Percentiles rank a stretch among this genome's conserved stretches.
Evolutionary conservation across 2,888 invertebrate genomes (phyloP).

Genomic region (Drosophila meridiana): DNA sequence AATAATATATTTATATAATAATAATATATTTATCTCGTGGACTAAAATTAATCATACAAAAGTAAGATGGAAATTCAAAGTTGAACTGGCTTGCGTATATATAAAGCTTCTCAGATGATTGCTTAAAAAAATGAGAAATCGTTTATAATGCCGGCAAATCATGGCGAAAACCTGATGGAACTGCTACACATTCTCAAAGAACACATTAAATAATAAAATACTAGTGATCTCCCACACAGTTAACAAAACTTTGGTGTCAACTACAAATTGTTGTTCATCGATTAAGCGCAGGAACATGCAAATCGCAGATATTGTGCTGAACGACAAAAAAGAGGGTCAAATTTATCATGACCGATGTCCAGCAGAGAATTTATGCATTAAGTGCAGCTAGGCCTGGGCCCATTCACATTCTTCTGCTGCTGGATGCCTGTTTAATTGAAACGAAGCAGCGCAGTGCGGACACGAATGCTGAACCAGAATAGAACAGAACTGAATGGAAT

Average conservation of each 20-base stretch:
- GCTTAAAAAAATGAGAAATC: too few relatives aligned
- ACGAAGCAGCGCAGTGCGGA: constrained; percentile 56
- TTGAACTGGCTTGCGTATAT: too few relatives aligned
- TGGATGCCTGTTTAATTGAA: constrained; percentile 69
- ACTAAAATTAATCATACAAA: too few relatives aligned
- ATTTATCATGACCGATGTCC: constrained; percentile 71
- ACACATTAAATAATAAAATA: background rate
- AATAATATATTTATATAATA: too few relatives aligned
- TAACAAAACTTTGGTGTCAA: constrained; percentile 11
- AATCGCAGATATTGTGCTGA: constrained; percentile 27
- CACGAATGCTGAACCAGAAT: constrained; percentile 30
- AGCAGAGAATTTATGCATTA: constrained; percentile 80
- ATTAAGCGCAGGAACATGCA: constrained; percentile 46
- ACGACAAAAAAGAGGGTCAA: constrained; percentile 26
- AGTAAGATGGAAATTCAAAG: too few relatives aligned
- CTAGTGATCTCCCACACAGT: constrained; percentile 4
- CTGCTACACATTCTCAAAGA: background rate
- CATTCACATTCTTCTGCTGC: constrained; percentile 37
- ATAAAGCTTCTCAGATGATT: too few relatives aligned
- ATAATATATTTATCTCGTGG: too few relatives aligned
- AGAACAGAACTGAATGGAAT: background rate
- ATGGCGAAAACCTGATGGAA: too few relatives aligned
- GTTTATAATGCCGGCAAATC: too few relatives aligned
- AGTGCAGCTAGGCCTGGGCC: constrained; percentile 57
- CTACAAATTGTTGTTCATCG: constrained; percentile 22